Percentiles rank a stretch among this genome's conserved stretches.
Conservation (phyloP, 2,113 vertebrate species). For the Psephotus haematonotus region DNA sequence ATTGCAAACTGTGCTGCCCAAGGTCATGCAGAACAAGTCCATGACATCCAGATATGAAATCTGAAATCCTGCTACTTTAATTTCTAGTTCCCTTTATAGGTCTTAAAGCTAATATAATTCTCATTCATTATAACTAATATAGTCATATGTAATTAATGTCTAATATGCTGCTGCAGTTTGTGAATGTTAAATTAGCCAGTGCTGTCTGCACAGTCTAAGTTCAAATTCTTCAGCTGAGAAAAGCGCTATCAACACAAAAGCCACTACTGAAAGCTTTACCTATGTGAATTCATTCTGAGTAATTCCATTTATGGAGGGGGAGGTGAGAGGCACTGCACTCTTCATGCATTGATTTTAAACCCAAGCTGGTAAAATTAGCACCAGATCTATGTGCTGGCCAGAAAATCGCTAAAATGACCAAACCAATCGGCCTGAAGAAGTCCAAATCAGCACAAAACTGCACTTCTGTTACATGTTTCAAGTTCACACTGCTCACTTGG, state of each 20-base stretch:
- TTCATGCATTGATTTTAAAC: neutral
- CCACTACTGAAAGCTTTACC: neutral
- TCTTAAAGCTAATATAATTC: neutral
- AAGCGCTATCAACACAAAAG: neutral
- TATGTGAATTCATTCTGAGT: neutral
- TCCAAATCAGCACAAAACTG: neutral
- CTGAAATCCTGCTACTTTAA: neutral
- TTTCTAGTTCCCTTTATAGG: constrained; percentile 8
- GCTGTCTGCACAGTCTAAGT: neutral
- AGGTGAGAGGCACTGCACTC: neutral
- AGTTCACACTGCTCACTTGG: neutral
- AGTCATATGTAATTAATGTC: constrained; percentile 34
- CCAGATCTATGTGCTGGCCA: neutral
- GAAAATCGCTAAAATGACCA: neutral
- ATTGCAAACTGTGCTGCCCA: neutral
- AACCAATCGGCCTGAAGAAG: neutral
- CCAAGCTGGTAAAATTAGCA: neutral
- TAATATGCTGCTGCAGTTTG: neutral
- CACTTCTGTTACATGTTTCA: neutral
- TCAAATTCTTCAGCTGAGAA: neutral
- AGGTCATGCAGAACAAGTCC: neutral
- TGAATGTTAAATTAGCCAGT: neutral
- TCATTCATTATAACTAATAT: constrained; percentile 28
- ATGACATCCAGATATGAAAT: neutral
- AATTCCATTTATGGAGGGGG: neutral